Percentiles rank a stretch among this genome's conserved stretches.
phyloP scores from a whole-genome alignment of 2,797 vertebrate species.

The Huso huso region DNA sequence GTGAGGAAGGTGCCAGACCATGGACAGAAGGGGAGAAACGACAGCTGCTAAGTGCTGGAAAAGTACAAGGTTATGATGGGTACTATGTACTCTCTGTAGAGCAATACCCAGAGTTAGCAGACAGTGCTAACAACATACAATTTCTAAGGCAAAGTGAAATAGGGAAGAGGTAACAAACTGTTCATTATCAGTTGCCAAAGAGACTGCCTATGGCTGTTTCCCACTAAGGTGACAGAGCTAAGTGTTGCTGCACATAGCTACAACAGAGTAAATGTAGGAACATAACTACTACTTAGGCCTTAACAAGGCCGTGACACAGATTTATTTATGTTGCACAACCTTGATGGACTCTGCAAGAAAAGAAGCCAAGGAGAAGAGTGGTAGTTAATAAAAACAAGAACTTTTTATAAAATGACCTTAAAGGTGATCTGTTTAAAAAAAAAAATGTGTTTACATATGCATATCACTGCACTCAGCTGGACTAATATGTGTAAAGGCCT shows the following conservation, averaged over 20 bases:
- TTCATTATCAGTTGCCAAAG: slow-evolving; percentile 71
- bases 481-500: slow-evolving; percentile 65
- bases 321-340: slow-evolving; percentile 83
- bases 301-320: slow-evolving; percentile 74
- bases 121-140: slow-evolving; percentile 95
- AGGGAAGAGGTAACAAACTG: slow-evolving; percentile 93
- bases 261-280: slow-evolving; percentile 54
- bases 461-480: slow-evolving; percentile 82
- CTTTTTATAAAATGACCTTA: slow-evolving; percentile 79
- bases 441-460: slow-evolving; percentile 97
- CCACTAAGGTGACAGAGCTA: slow-evolving; percentile 49
- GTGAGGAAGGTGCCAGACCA: slow-evolving; percentile 85
- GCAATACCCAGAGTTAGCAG: slow-evolving; percentile 96
- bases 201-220: slow-evolving; percentile 56
- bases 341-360: slow-evolving; percentile 54
- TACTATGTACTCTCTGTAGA: slow-evolving; percentile 98
- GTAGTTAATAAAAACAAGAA: slow-evolving; percentile 61
- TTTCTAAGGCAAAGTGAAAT: slow-evolving; percentile 98
- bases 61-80: slow-evolving; percentile 91
- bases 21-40: slow-evolving; percentile 98
- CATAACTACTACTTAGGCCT: slow-evolving; percentile 65
- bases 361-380: slow-evolving; percentile 63
- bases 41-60: slow-evolving; percentile 88
- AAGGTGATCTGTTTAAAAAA: slow-evolving; percentile 75
- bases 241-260: slow-evolving; percentile 69